Conservation (phyloP, 2,797 vertebrate genomes). For the Centroberyx gerrardi region DNA sequence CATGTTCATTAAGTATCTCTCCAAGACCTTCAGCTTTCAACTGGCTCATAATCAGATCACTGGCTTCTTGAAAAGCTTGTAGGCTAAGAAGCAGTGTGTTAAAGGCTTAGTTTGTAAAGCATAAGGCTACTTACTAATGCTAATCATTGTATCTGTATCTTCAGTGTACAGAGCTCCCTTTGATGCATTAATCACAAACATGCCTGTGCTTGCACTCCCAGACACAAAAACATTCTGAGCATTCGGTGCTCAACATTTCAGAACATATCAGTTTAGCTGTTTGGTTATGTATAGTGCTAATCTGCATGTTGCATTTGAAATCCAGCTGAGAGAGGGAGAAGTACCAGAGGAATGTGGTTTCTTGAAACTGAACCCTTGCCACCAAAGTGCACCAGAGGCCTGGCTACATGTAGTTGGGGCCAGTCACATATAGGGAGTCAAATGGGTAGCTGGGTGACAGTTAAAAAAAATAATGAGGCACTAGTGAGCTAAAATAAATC, state of each 20-base stretch:
- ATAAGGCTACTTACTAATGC: conserved; percentile 58
- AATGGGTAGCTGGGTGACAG: neutral
- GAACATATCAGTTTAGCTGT: conserved; percentile 40
- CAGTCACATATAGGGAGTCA: neutral
- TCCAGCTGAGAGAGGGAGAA: conserved; percentile 16
- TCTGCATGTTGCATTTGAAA: conserved; percentile 48
- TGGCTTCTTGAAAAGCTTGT: conserved; percentile 68
- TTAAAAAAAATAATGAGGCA: neutral
- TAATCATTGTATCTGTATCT: conserved; percentile 63
- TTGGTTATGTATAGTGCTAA: conserved; percentile 47
- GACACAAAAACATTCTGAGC: conserved; percentile 63
- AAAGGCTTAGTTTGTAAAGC: conserved; percentile 64
- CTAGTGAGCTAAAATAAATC: neutral
- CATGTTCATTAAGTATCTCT: conserved; percentile 34
- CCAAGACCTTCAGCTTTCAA: conserved; percentile 44
- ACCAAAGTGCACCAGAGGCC: neutral
- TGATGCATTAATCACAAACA: conserved; percentile 70
- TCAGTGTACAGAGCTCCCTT: conserved; percentile 66
- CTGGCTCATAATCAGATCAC: conserved; percentile 71
- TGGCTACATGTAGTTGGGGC: neutral
- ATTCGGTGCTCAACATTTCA: conserved; percentile 60
- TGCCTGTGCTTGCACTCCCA: conserved; percentile 56
- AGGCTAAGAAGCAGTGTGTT: conserved; percentile 47
- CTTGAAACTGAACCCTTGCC: conserved; percentile 18
- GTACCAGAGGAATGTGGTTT: conserved; percentile 33